Evolutionary conservation across 2,113 vertebrate genomes (phyloP).

Genomic region (Forbesichthys agassizii): DNA sequence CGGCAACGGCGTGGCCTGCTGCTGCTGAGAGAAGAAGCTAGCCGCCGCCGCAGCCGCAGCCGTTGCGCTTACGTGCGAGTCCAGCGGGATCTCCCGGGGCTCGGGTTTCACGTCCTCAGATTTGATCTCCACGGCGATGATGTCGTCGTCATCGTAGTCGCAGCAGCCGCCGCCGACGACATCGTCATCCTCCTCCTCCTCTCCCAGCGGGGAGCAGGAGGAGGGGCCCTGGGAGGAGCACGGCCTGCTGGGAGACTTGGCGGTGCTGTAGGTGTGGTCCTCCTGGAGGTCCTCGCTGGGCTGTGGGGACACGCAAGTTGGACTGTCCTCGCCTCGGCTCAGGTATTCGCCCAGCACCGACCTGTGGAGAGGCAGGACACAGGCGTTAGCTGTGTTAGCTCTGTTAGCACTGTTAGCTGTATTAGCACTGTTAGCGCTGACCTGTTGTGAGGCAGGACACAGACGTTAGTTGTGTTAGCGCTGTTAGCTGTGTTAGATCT

Average conservation of each 20-base stretch:
- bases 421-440: too few relatives aligned
- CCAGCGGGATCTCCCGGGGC: conserved; percentile 87
- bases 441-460: too few relatives aligned
- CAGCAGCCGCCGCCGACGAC: neutral
- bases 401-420: neutral
- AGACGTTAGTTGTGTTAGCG: too few relatives aligned
- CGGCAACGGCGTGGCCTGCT: conserved; percentile 69
- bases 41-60: conserved; percentile 51
- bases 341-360: conserved; percentile 82
- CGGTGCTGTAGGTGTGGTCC: conserved; percentile 95
- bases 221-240: conserved; percentile 57
- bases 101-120: conserved; percentile 80
- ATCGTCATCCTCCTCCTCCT: too few relatives aligned
- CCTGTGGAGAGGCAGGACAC: conserved; percentile 53
- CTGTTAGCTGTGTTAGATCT: too few relatives aligned
- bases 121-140: conserved; percentile 76
- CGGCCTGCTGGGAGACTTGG: conserved; percentile 82
- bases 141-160: conserved; percentile 86
- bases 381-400: conserved; percentile 36
- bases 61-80: conserved; percentile 70
- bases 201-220: conserved; percentile 49
- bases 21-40: conserved; percentile 83
- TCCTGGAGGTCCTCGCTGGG: conserved; percentile 92
- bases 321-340: conserved; percentile 85
- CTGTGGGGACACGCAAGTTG: conserved; percentile 84